These are phyloP conservation scores for Troglohyphantes excavatus DNA, from an alignment of 2,888 invertebrate genomes.

Conservation along the genomic window DNA sequence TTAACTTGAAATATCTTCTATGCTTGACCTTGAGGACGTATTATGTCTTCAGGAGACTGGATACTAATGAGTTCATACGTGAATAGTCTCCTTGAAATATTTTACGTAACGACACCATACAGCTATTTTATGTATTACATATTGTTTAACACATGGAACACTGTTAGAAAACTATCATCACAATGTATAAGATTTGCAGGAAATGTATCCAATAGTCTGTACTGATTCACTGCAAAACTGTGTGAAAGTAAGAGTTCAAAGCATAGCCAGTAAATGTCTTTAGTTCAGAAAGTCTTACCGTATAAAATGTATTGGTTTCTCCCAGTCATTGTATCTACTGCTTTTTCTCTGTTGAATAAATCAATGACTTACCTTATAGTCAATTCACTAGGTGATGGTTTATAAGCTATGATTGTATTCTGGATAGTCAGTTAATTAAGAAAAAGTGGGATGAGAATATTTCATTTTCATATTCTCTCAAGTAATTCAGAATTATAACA, in stretches of 20 bases:
- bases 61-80: constrained; percentile 16
- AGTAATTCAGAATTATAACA: not conserved
- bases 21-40: constrained; percentile 38
- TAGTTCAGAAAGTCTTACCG: constrained; percentile 5
- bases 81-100: constrained; percentile 21
- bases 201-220: not conserved
- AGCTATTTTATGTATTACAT: constrained; percentile 16
- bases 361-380: constrained; percentile 12
- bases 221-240: not conserved
- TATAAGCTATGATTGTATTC: not conserved
- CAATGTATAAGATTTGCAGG: not conserved
- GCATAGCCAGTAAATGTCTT: not conserved
- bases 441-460: not conserved
- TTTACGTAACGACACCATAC: constrained; percentile 1
- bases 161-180: constrained; percentile 29
- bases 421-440: not conserved
- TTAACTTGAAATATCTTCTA: constrained; percentile 38
- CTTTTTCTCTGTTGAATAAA: not conserved
- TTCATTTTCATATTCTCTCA: not conserved
- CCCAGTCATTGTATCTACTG: not conserved
- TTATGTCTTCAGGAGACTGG: not conserved
- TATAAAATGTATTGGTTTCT: not conserved
- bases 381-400: constrained; percentile 4
- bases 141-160: not conserved
- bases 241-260: not conserved